Percentiles rank a stretch among this genome's conserved stretches.
phyloP scores from a whole-genome alignment of 2,797 vertebrate species.

The Chrysocyon brachyurus region DNA sequence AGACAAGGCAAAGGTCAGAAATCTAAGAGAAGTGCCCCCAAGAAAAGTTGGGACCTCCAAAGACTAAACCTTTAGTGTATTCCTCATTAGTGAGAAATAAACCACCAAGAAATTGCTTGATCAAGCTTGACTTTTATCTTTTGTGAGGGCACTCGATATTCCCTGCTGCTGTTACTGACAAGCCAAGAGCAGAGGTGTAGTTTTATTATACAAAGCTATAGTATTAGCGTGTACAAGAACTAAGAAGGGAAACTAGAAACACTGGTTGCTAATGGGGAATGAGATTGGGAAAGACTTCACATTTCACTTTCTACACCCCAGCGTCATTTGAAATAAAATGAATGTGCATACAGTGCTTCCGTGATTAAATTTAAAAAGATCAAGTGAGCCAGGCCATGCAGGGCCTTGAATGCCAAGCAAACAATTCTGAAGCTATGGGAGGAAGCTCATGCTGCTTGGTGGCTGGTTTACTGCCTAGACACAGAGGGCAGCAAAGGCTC shows the following conservation, averaged over 20 bases:
- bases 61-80: neutral
- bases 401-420: neutral
- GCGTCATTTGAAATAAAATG: neutral
- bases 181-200: neutral
- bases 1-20: neutral
- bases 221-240: neutral
- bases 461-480: neutral
- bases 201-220: neutral
- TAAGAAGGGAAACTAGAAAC: neutral
- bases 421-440: neutral
- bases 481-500: neutral
- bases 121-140: neutral
- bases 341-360: neutral
- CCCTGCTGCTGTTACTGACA: neutral
- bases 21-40: neutral
- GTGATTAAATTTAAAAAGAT: neutral
- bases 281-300: neutral
- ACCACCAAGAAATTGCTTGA: neutral
- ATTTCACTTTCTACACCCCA: neutral
- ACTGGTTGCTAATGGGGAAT: neutral
- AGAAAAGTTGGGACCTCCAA: neutral
- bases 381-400: neutral
- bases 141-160: neutral
- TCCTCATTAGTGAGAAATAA: neutral
- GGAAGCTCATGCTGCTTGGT: too few species aligned